These are phyloP conservation scores for Chromis chromis DNA, from an alignment of 2,797 vertebrate genomes.

Conservation along the genomic window DNA sequence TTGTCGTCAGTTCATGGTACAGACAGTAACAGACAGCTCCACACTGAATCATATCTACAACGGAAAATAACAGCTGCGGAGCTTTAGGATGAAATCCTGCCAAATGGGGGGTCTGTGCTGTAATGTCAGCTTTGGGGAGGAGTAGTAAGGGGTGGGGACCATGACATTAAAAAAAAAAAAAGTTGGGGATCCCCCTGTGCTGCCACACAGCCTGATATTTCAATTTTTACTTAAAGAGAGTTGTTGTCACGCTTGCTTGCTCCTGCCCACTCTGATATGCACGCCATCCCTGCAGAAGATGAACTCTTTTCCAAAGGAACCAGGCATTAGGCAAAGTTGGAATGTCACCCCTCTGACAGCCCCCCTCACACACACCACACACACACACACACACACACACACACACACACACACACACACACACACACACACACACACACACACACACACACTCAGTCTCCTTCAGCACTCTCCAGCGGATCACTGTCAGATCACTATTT, in stretches of 20 bases:
- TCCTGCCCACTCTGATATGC: constrained; percentile 66
- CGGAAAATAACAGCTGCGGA: constrained; percentile 53
- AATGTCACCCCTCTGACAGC: constrained; percentile 81
- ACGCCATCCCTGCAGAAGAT: constrained; percentile 73
- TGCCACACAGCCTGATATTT: constrained; percentile 73
- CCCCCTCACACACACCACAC: constrained; percentile 38
- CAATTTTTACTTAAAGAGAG: constrained; percentile 75
- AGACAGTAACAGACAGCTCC: constrained; percentile 47
- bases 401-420: constrained; percentile 15
- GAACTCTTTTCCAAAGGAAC: constrained; percentile 77
- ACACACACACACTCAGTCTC: constrained; percentile 25
- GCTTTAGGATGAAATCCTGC: constrained; percentile 45
- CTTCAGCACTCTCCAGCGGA: constrained; percentile 90
- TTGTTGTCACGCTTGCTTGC: constrained; percentile 81
- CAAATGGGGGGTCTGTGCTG: constrained; percentile 49
- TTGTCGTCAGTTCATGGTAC: constrained; percentile 33
- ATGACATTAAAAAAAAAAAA: constrained; percentile 49
- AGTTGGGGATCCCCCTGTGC: constrained; percentile 46
- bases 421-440: constrained; percentile 20
- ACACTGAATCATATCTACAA: constrained; percentile 48
- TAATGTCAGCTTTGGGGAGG: constrained; percentile 42
- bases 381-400: constrained; percentile 20
- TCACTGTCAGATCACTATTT: constrained; percentile 99
- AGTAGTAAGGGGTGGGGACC: constrained; percentile 42
- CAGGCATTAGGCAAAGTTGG: constrained; percentile 81